These are phyloP conservation scores for Nothura maculosa DNA, from an alignment of 2,797 vertebrate species.

Conservation along the genomic window DNA sequence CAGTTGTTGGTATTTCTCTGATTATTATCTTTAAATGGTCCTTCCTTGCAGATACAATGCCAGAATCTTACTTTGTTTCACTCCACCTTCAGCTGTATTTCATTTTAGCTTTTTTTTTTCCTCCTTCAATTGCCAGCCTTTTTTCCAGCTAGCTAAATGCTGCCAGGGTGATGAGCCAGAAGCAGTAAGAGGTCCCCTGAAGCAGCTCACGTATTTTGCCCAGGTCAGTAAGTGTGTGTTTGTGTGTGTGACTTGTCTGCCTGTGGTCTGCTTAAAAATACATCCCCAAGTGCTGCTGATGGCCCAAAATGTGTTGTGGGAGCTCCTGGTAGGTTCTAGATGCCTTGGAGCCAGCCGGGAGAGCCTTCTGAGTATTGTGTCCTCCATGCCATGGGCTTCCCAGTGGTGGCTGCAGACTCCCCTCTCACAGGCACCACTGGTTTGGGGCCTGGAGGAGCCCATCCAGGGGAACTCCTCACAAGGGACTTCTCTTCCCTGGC, in stretches of 20 bases:
- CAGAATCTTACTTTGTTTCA: neutral
- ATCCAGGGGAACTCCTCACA: too few relatives aligned
- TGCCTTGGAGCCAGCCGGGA: neutral
- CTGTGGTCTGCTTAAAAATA: neutral
- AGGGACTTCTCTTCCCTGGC: neutral
- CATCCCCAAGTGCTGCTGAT: neutral
- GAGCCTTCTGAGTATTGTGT: neutral
- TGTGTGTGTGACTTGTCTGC: too few relatives aligned
- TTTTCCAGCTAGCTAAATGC: neutral
- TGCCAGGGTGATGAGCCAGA: neutral
- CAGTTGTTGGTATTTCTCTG: constrained; percentile 44
- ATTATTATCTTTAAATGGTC: constrained; percentile 43
- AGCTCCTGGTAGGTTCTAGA: neutral
- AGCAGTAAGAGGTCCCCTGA: neutral
- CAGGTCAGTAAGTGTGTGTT: neutral
- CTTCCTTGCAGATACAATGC: constrained; percentile 15
- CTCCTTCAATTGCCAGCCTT: neutral
- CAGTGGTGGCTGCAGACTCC: neutral
- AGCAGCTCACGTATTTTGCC: neutral
- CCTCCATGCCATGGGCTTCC: neutral
- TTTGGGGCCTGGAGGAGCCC: neutral
- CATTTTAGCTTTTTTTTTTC: neutral
- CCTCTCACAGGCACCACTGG: neutral
- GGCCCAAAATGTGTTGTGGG: neutral
- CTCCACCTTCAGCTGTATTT: neutral